These are phyloP conservation scores for Metacarcinus magister DNA, from an alignment of 2,888 invertebrate species.

Conservation along the genomic window DNA sequence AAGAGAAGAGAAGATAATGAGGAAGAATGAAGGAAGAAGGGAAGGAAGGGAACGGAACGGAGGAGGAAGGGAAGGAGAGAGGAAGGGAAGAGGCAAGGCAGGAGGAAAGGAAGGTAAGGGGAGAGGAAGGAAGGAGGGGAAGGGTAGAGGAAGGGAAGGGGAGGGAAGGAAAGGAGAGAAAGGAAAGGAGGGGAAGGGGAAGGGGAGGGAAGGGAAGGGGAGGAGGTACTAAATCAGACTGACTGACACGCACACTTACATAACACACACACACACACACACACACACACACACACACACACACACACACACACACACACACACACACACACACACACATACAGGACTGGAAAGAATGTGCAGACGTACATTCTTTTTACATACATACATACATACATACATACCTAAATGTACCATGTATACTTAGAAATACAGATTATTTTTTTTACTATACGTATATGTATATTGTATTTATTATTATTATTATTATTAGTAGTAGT, in stretches of 20 bases:
- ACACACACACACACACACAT: not conserved
- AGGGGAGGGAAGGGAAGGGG: too few relatives aligned
- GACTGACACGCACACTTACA: not conserved
- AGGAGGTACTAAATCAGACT: not conserved
- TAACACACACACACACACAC: conserved; percentile 26
- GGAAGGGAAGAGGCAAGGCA: not conserved
- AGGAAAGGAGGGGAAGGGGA: too few relatives aligned
- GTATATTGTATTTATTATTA: too few relatives aligned
- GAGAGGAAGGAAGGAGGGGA: not conserved
- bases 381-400: not conserved
- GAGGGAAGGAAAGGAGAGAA: not conserved
- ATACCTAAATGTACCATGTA: not conserved
- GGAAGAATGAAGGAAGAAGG: too few relatives aligned
- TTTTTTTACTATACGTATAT: too few relatives aligned
- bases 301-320: not conserved
- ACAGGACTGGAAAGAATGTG: too few relatives aligned
- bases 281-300: not conserved
- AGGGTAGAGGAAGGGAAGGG: not conserved
- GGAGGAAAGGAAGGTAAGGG: not conserved
- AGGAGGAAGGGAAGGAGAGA: not conserved
- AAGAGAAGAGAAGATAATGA: too few relatives aligned
- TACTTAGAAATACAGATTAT: too few relatives aligned
- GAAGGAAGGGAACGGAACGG: not conserved
- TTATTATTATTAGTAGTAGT: too few relatives aligned
- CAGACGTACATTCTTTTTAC: not conserved